These are phyloP conservation scores for Oostethus manadensis DNA, from an alignment of 2,113 vertebrate species.

Conservation along the genomic window DNA sequence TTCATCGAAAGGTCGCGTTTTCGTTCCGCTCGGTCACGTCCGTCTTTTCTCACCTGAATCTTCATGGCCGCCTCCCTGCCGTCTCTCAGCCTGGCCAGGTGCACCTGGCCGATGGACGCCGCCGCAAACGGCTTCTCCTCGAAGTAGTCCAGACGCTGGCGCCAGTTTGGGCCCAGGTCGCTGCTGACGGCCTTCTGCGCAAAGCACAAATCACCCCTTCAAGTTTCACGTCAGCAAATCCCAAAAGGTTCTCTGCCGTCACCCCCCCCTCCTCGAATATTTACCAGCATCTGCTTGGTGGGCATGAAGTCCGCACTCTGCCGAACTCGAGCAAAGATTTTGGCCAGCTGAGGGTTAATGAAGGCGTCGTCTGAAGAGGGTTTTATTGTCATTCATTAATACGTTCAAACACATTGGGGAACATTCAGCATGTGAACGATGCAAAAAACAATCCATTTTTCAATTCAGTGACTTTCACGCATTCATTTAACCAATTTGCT, in stretches of 20 bases:
- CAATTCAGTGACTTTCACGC: too few relatives aligned
- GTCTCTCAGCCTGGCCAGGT: constrained; percentile 86
- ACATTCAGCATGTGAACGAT: too few relatives aligned
- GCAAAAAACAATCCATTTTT: too few relatives aligned
- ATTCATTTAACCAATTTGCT: too few relatives aligned
- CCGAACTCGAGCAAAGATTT: constrained; percentile 88
- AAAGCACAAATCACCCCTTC: background rate
- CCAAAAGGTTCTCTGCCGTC: too few relatives aligned
- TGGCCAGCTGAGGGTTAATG: constrained; percentile 92
- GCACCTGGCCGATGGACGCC: constrained; percentile 96
- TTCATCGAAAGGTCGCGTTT: too few relatives aligned
- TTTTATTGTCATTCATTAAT: too few relatives aligned
- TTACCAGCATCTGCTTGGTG: constrained; percentile 87
- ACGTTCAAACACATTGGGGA: too few relatives aligned
- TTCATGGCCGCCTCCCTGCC: constrained; percentile 97
- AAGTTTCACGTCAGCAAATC: background rate
- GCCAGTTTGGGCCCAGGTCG: constrained; percentile 86
- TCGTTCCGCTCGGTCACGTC: background rate
- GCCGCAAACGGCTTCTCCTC: constrained; percentile 93
- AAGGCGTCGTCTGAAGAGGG: constrained; percentile 82
- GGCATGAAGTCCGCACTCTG: constrained; percentile 97
- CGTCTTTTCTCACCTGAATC: constrained; percentile 81
- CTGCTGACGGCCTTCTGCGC: constrained; percentile 85
- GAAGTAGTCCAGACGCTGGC: constrained; percentile 84
- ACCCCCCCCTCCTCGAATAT: too few relatives aligned